phyloP scores from a whole-genome alignment of 1,140 invertebrate species.

The Drosophila funebris region DNA sequence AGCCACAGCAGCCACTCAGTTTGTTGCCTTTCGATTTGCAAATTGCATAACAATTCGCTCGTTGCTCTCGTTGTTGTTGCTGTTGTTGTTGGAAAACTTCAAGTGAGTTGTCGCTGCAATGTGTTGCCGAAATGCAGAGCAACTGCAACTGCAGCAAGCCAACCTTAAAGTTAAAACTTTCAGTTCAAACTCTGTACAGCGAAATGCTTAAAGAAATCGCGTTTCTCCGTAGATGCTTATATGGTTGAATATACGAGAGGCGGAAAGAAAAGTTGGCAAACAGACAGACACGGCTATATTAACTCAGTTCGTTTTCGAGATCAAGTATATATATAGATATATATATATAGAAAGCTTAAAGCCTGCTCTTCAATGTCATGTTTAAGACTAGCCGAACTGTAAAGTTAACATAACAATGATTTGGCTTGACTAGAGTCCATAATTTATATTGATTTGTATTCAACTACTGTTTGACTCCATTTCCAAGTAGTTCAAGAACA shows the following conservation, averaged over 20 bases:
- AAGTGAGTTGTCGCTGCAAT: slow-evolving; percentile 22
- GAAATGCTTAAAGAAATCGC: neutral
- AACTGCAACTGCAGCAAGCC: neutral
- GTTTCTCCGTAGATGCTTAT: no score
- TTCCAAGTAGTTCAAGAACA: neutral
- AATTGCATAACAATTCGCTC: slow-evolving; percentile 66
- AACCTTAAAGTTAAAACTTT: neutral
- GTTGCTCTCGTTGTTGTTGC: slow-evolving; percentile 9
- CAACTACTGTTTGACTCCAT: neutral
- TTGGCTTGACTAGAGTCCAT: no score
- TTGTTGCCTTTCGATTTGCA: slow-evolving; percentile 61
- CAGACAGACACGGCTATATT: no score
- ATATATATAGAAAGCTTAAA: no score
- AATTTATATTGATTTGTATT: no score
- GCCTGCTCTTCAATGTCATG: no score
- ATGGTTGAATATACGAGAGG: no score
- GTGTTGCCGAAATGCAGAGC: slow-evolving; percentile 10
- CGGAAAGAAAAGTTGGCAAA: no score
- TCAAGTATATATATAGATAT: no score
- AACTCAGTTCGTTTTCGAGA: no score
- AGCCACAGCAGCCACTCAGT: slow-evolving; percentile 37
- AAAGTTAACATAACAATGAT: no score
- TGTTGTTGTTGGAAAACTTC: slow-evolving; percentile 15
- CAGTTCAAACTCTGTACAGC: neutral
- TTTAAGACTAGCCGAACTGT: no score